phyloP scores from a whole-genome alignment of 2,797 vertebrate genomes.

The Esox masquinongy region DNA sequence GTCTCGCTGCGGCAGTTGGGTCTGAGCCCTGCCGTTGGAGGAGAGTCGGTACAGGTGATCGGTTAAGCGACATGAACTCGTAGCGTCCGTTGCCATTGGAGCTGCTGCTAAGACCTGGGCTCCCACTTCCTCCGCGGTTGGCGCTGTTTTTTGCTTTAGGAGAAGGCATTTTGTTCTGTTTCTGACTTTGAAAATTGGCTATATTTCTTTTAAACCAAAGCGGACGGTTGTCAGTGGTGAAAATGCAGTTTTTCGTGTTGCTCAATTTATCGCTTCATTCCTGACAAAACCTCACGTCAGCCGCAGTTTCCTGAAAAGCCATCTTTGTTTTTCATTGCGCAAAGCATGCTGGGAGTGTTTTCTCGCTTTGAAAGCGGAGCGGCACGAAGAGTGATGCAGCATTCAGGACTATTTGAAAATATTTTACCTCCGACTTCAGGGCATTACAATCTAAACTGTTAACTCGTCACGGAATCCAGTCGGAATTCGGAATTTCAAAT shows the following conservation, averaged over 20 bases:
- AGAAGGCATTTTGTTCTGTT: conserved; percentile 67
- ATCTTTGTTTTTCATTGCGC: conserved; percentile 62
- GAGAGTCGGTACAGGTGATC: conserved; percentile 54
- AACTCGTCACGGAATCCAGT: too few relatives aligned
- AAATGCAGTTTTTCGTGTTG: conserved; percentile 21
- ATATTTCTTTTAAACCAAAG: conserved; percentile 11
- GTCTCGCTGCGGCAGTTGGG: conserved; percentile 73
- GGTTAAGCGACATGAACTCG: conserved; percentile 82
- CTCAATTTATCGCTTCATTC: conserved; percentile 49
- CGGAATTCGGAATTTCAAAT: too few relatives aligned
- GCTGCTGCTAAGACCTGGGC: conserved; percentile 61
- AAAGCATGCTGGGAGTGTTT: background rate
- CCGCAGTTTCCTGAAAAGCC: conserved; percentile 40
- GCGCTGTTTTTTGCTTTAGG: conserved; percentile 71
- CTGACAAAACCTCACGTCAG: conserved; percentile 50
- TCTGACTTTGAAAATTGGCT: background rate
- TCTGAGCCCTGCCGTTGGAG: conserved; percentile 78
- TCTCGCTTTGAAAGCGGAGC: too few relatives aligned
- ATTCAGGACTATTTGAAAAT: too few relatives aligned
- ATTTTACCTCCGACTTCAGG: too few relatives aligned
- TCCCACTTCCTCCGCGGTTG: conserved; percentile 60
- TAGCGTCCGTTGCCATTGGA: conserved; percentile 73
- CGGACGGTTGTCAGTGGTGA: conserved; percentile 24
- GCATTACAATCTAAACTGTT: too few relatives aligned
- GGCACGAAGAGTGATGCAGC: too few relatives aligned